Evolutionary conservation across 1,140 invertebrate genomes (phyloP), one percentile per base, ranked within the genome.

Genomic region (Rhopalosiphum maidis): DNA sequence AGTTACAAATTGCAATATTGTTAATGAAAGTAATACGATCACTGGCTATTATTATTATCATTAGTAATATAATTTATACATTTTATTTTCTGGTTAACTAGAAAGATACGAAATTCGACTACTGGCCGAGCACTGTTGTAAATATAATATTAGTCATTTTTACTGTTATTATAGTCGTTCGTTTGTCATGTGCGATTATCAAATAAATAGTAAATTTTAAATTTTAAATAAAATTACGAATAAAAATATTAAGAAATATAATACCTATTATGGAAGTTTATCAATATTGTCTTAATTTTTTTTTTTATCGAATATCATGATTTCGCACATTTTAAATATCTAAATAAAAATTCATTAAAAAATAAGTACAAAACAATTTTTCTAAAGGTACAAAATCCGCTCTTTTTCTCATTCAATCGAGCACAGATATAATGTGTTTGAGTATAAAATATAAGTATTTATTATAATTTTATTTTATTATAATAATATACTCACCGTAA

Each of bases 401-500:
- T 22, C 15, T n/a, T 18, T 18, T n/a, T 3, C 5, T 7, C 60
- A 5, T 0, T 2, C 30, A n/a, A 60, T 15, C 9, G 30, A 30
- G 3, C 15, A 15, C 60, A 15, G 30, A 18, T 68, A 18, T 4
- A 9, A 68, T 1, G 15, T 5, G 0, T 77, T n/a, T 15, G 30
- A 68, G 30, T n/a, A 68, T 48, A 48, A 18, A 48, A 18, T 48
- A 15, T 48, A 51, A 15, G 46, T 46, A 11, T 46, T 46, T 77
- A n/a, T 15, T 55, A 55, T 55, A 18, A n/a, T 77, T 77, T n/a
- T 18, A 77, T n/a, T 77, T 11, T 82, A 22, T 21, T 21, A 35
- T 35, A 35, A 37, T 83, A 25, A 35, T 83, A 43, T 41, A 94
- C 94, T 94, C 94, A 96, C 96, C 95, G 94, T 97, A 96, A 22